Evolutionary conservation across 2,888 invertebrate genomes (phyloP).

Genomic region (Digitonthophagus gazella): DNA sequence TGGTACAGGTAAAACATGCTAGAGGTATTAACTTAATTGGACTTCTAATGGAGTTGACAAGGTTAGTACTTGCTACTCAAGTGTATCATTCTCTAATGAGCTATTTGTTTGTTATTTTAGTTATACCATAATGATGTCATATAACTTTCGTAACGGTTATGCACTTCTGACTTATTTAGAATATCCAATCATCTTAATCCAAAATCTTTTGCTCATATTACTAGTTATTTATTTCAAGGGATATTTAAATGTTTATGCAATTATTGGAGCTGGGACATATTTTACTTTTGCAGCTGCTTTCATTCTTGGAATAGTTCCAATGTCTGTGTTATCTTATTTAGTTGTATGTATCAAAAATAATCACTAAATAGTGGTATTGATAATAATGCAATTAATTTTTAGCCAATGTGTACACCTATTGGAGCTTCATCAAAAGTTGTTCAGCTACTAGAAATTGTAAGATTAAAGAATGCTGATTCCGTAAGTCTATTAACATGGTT

Average conservation of each 20-base stretch:
- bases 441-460: conserved; percentile 72
- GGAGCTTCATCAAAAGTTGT: conserved; percentile 81
- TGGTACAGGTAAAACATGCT: conserved; percentile 64
- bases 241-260: conserved; percentile 51
- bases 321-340: conserved; percentile 58
- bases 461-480: conserved; percentile 69
- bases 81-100: conserved; percentile 1
- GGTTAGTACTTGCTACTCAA: too few relatives aligned
- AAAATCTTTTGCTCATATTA: conserved; percentile 72
- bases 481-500: conserved; percentile 79
- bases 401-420: conserved; percentile 76
- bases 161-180: conserved; percentile 77
- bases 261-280: conserved; percentile 51
- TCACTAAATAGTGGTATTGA: background rate
- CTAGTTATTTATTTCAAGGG: conserved; percentile 68
- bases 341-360: conserved; percentile 57
- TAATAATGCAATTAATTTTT: conserved; percentile 41
- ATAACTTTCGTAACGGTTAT: conserved; percentile 75
- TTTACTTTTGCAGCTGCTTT: conserved; percentile 51
- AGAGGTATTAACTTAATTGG: conserved; percentile 67
- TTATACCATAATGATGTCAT: conserved; percentile 76
- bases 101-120: conserved; percentile 57
- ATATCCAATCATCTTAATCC: conserved; percentile 75
- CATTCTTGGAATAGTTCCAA: conserved; percentile 52
- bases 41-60: conserved; percentile 66